phyloP scores from a whole-genome alignment of 1,140 invertebrate species.

The Bombus fervidus region DNA sequence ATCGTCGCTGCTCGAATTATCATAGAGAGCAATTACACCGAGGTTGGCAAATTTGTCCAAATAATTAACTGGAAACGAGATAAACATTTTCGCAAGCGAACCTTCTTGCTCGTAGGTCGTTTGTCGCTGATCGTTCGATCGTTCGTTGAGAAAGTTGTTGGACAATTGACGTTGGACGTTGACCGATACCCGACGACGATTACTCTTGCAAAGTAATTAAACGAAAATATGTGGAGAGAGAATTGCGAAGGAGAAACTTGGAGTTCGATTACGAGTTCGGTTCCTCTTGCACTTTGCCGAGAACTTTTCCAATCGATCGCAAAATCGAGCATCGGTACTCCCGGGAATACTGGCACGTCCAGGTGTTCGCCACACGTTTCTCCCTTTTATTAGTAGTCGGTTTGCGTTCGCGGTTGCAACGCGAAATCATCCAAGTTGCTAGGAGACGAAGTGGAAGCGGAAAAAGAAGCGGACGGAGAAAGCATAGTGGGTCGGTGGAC shows the following conservation, averaged over 20 bases:
- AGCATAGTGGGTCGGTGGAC: not conserved
- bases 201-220: not conserved
- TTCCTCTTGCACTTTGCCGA: not conserved
- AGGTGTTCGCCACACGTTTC: not conserved
- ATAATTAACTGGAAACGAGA: not conserved
- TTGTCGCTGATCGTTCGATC: not conserved
- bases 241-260: not conserved
- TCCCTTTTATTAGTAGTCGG: not conserved
- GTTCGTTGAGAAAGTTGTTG: not conserved
- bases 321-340: not conserved
- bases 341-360: not conserved
- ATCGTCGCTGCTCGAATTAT: not conserved
- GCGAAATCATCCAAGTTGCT: no score
- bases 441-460: no score
- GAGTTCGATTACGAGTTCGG: not conserved
- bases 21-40: not conserved
- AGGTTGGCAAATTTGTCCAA: not conserved
- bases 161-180: not conserved
- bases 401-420: not conserved
- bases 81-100: not conserved
- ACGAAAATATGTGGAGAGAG: conserved; percentile 1
- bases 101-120: no score
- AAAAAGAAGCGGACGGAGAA: not conserved
- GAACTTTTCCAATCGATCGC: conserved; percentile 14
- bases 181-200: not conserved